Evolutionary conservation across 2,888 invertebrate genomes (phyloP).

Genomic region (Fragum fragum): DNA sequence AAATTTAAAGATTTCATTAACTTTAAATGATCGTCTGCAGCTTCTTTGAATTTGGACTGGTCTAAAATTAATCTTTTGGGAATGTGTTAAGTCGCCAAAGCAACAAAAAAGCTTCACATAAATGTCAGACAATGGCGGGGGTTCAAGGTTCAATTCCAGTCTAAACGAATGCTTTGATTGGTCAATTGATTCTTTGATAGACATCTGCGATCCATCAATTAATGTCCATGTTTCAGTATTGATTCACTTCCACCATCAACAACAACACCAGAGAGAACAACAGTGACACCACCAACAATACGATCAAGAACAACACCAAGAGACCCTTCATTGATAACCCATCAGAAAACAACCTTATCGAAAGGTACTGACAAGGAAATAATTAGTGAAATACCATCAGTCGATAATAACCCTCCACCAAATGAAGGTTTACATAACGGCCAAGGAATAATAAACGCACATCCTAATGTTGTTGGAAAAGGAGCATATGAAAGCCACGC

Average conservation of each 20-base stretch:
- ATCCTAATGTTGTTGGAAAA: neutral
- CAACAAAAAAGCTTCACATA: no score
- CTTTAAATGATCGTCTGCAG: no score
- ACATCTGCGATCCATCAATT: no score
- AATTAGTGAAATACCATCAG: no score
- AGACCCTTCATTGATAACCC: neutral
- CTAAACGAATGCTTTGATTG: no score
- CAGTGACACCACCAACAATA: neutral
- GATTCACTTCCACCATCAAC: slow-evolving; percentile 7
- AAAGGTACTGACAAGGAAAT: neutral
- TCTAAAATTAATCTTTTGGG: no score
- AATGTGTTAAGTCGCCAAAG: no score
- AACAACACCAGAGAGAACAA: neutral
- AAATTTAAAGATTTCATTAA: no score
- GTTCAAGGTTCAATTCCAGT: no score
- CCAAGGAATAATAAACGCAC: neutral
- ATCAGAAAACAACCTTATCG: neutral
- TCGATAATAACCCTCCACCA: neutral
- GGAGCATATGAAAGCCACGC: neutral
- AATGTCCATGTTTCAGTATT: neutral
- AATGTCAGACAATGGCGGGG: no score
- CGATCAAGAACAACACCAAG: neutral
- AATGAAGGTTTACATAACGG: neutral
- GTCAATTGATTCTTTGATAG: no score
- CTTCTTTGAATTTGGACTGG: no score